Evolutionary conservation across 2,797 vertebrate genomes (phyloP), one percentile per base, ranked within the genome.

Genomic region (Crocodylus rhombifer): DNA sequence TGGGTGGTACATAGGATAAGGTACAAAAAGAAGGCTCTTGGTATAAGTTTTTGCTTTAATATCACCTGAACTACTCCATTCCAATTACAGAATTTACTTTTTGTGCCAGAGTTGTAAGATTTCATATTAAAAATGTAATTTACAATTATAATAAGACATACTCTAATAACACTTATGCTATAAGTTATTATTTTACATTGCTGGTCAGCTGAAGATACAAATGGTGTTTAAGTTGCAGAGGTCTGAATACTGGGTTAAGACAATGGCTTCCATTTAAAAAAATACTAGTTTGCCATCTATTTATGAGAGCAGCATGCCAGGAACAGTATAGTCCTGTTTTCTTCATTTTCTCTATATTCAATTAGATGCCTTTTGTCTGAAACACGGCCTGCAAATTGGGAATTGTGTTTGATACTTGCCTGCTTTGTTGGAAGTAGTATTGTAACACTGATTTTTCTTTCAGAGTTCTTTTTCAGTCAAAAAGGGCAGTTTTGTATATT

Each of bases 371-470:
- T 77, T 63, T 65, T 91, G 91, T 76, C 18, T 1, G 42, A 80
- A 88, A 63, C n/a, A 51, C 78, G 90, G 79, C 71, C 28, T 88
- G 51, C 82, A 94, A 10, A 82, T 82, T 91, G 86, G 84, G 71
- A n/a, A 30, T 28, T 88, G 56, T 5, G 25, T 88, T 79, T 76
- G 60, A 67, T 56, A 71, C 56, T n/a, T 77, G 25, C 25, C 65
- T 69, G 76, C 18, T 69, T 51, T 91, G 77, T 84, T 80, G 57
- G 56, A 71, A 87, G 4, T 8, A 11, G 28, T n/a, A 64, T 6
- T 60, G 61, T 77, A 78, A n/a, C 4, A 4, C 1, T 55, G 65
- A 25, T 67, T 23, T 23, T 87, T 85, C 62, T 60, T 18, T 1
- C 76, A 17, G 91, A 77, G 60, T 5, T 81, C 77, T 67, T 30